These are phyloP conservation scores for Drosophila burlai DNA, from an alignment of 1,140 invertebrate species.

Conservation along the genomic window DNA sequence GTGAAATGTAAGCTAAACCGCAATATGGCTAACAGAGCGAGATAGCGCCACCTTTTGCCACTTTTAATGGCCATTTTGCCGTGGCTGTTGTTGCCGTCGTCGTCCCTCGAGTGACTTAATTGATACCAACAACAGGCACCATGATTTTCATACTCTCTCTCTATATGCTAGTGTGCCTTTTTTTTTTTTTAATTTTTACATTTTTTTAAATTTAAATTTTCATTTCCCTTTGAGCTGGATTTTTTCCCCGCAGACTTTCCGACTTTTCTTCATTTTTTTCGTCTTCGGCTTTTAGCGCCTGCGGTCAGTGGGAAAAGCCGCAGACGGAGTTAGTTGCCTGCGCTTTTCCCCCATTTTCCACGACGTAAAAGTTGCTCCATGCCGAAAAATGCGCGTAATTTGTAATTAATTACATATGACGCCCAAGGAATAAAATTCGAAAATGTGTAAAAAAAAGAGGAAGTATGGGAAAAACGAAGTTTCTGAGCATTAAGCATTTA, in stretches of 20 bases:
- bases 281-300: constrained; percentile 73
- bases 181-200: not conserved
- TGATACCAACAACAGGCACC: constrained; percentile 49
- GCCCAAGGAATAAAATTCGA: constrained; percentile 26
- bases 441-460: not conserved
- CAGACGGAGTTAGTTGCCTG: constrained; percentile 48
- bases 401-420: constrained; percentile 60
- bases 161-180: not conserved
- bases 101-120: constrained; percentile 61
- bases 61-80: constrained; percentile 53
- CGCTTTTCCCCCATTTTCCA: constrained; percentile 13
- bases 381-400: constrained; percentile 53
- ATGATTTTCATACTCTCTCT: constrained; percentile 8
- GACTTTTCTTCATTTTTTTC: not conserved
- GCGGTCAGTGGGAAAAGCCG: constrained; percentile 59
- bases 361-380: constrained; percentile 36
- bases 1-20: constrained; percentile 71
- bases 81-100: not conserved
- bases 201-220: constrained; percentile 24
- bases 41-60: constrained; percentile 19
- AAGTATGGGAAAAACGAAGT: not conserved
- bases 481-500: not conserved
- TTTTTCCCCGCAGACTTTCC: constrained; percentile 8
- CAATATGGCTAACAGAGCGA: constrained; percentile 46
- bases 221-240: constrained; percentile 23